phyloP scores from a whole-genome alignment of 1,140 invertebrate species.

The Lordiphosa collinella region DNA sequence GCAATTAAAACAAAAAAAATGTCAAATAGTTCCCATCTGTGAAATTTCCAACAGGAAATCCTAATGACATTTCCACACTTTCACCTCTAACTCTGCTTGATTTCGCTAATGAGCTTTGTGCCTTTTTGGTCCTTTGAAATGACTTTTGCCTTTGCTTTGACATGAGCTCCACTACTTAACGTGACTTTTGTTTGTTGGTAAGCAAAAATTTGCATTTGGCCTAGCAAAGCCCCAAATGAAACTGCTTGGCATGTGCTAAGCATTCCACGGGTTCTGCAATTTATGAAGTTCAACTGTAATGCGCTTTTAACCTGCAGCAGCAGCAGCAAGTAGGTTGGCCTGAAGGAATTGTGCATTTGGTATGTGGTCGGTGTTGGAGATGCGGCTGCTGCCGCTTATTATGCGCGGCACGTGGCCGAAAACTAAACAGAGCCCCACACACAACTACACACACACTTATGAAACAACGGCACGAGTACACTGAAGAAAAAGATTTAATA shows the following conservation, averaged over 20 bases:
- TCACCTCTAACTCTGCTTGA: not conserved
- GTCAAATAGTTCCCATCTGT: not conserved
- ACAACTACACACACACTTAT: constrained; percentile 31
- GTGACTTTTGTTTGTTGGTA: constrained; percentile 36
- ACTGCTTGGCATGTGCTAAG: constrained; percentile 60
- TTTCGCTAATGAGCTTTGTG: constrained; percentile 48
- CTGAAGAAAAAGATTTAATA: not conserved
- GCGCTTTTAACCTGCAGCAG: constrained; percentile 71
- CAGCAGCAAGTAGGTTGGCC: not conserved
- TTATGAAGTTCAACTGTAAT: constrained; percentile 73
- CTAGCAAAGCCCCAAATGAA: constrained; percentile 4
- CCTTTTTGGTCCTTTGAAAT: constrained; percentile 28
- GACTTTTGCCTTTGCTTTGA: constrained; percentile 26
- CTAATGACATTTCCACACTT: constrained; percentile 26
- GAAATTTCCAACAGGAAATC: constrained; percentile 11
- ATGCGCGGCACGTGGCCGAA: constrained; percentile 60
- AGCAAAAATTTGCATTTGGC: constrained; percentile 54
- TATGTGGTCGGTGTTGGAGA: constrained; percentile 18
- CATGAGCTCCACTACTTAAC: constrained; percentile 21
- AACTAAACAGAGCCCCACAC: constrained; percentile 59
- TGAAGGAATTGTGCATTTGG: constrained; percentile 37
- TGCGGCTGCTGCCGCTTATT: constrained; percentile 45
- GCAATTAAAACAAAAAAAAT: too few relatives aligned
- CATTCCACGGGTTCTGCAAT: constrained; percentile 41
- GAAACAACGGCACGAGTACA: constrained; percentile 2